phyloP scores from a whole-genome alignment of 35 echinoderm and acorn worm species.

The Holothuria glaberrima region DNA sequence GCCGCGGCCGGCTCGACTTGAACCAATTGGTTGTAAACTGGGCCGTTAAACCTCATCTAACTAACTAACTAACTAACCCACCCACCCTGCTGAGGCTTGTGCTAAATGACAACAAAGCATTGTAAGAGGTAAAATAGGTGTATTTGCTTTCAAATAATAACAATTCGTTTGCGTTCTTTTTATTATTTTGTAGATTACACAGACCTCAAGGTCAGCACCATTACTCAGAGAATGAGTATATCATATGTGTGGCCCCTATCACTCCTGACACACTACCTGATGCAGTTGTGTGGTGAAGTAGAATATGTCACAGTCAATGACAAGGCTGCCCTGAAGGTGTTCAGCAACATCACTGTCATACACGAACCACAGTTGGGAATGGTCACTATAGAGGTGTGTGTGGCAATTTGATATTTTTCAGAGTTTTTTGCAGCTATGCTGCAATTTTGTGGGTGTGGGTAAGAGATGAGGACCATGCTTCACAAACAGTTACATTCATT shows the following conservation, averaged over 20 bases:
- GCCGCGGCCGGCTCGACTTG: too few relatives aligned
- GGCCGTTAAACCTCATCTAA: too few relatives aligned
- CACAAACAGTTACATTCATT: too few relatives aligned
- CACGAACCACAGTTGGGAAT: conserved; percentile 88
- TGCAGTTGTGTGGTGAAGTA: conserved; percentile 84
- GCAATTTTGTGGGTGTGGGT: too few relatives aligned
- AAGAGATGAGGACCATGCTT: too few relatives aligned
- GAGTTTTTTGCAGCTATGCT: neutral
- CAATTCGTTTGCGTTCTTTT: neutral
- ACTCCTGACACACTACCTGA: conserved; percentile 89
- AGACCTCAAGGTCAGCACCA: conserved; percentile 85
- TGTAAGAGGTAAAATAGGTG: too few relatives aligned
- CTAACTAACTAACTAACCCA: too few relatives aligned
- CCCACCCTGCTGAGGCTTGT: too few relatives aligned
- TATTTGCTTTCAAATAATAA: too few relatives aligned
- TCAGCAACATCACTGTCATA: conserved; percentile 72
- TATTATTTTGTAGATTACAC: conserved; percentile 79
- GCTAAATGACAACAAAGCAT: too few relatives aligned
- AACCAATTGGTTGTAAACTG: too few relatives aligned
- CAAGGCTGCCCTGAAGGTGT: conserved; percentile 78
- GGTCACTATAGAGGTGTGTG: conserved; percentile 81
- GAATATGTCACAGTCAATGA: conserved; percentile 83
- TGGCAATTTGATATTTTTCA: neutral
- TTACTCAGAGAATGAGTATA: conserved; percentile 88
- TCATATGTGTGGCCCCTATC: conserved; percentile 81